Conservation (phyloP, 2,797 vertebrate genomes). For the Mus minutoides region DNA sequence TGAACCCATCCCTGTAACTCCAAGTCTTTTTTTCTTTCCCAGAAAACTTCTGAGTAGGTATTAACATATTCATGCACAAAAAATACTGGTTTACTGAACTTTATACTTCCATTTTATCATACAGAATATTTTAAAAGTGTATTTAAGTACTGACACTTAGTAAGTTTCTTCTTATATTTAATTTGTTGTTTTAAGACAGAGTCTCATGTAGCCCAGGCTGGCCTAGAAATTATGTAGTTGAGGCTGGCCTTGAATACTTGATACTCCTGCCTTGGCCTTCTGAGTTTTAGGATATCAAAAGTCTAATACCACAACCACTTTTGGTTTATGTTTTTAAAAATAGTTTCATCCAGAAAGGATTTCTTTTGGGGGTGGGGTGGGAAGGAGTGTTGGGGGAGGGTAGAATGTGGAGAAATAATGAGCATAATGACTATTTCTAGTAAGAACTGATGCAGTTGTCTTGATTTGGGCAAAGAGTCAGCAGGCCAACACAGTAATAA, state of each 20-base stretch:
- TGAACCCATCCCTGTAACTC: neutral
- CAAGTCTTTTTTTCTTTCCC: neutral
- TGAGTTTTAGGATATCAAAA: neutral
- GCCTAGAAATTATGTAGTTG: neutral
- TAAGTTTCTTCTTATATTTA: slow-evolving; percentile 26
- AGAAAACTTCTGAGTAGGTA: neutral
- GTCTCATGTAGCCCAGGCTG: neutral
- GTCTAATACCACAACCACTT: neutral
- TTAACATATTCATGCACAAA: neutral
- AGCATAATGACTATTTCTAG: neutral
- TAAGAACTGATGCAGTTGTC: neutral
- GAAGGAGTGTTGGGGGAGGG: too few species aligned
- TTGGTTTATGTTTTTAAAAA: neutral
- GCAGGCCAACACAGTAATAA: slow-evolving; percentile 36
- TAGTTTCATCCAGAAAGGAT: neutral
- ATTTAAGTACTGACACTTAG: slow-evolving; percentile 46
- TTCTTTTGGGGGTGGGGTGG: neutral
- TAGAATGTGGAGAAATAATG: neutral
- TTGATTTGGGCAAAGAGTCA: neutral
- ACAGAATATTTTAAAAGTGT: slow-evolving; percentile 41
- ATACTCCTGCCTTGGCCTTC: neutral
- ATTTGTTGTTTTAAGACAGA: neutral
- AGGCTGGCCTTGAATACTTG: neutral
- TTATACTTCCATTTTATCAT: slow-evolving; percentile 32
- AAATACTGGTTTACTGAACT: slow-evolving; percentile 36